Evolutionary conservation across 2,113 vertebrate species (phyloP).

Genomic region (Haliaeetus leucogaster): DNA sequence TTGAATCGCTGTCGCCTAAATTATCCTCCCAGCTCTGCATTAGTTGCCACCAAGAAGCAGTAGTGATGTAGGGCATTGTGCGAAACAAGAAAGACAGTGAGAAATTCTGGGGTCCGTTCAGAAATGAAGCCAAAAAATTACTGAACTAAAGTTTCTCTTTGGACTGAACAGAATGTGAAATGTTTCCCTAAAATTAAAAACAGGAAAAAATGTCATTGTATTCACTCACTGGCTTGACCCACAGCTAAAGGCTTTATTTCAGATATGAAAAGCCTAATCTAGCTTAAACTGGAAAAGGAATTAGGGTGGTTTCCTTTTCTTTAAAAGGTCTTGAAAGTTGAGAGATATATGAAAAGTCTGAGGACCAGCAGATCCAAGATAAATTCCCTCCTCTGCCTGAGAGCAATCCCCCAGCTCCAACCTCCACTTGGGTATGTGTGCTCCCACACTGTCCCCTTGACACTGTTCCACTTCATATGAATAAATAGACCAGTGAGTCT

Average conservation of each 20-base stretch:
- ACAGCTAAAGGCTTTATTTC: background rate
- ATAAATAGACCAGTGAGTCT: background rate
- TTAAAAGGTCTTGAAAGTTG: background rate
- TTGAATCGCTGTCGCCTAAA: background rate
- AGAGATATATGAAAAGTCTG: background rate
- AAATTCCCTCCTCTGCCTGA: background rate
- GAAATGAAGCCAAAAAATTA: background rate
- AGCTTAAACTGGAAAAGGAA: background rate
- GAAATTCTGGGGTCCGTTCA: background rate
- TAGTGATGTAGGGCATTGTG: background rate
- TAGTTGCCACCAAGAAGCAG: conserved; percentile 1
- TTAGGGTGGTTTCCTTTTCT: background rate
- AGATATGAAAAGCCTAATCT: background rate
- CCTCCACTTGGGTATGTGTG: background rate
- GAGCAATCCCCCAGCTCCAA: background rate
- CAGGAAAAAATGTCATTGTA: background rate
- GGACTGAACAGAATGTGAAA: background rate
- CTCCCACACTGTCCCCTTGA: background rate
- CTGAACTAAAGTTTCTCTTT: background rate
- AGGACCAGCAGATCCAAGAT: background rate
- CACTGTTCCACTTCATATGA: background rate
- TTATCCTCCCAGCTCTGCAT: background rate
- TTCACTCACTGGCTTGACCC: background rate
- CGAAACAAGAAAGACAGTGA: background rate
- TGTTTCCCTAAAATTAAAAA: background rate